Evolutionary conservation across 2,888 invertebrate genomes (phyloP), one percentile per base, ranked within the genome.

Genomic region (Lysandra coridon): DNA sequence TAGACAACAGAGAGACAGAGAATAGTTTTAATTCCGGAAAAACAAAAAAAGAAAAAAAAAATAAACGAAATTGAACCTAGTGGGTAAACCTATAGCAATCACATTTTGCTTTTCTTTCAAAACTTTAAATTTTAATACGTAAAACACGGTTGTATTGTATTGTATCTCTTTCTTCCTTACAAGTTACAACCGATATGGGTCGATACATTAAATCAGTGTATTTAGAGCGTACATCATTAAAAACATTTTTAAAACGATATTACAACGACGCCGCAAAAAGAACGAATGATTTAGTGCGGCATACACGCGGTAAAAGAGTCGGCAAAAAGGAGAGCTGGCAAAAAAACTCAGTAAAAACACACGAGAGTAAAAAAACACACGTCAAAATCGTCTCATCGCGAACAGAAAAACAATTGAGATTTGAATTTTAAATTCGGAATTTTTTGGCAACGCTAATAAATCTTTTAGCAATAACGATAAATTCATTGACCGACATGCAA

Each of bases 401-500:
- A 88, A 83, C 87, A 86, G 86, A 87, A 91, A 93, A 94, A 92
- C 92, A 92, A 92, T 91, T 88, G 90, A 85, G 84, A 94, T 93
- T 93, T 93, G 90, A 93, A 94, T 89, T 94, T 93, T 88, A 93
- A 94, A 93, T 93, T 88, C 85, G 85, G 87, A 85, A 88, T 92
- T 93, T 93, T 93, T 94, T 92, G 89, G 88, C 83, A 90, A 86
- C 84, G 84, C 85, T 88, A 92, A 94, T 94, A 94, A 94, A 94
- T 94, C 94, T 92, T 85, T 82, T 83, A 83, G 92, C 93, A 94
- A 94, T 94, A 94, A 94, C 94, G 86, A 94, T 94, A 94, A 94
- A 94, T 94, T 94, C 94, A 94, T 94, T 94, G 93, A 93, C 94
- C 92, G 94, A 93, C 94, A 94, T 94, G 94, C 93, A 94, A 94